Conservation (phyloP, 2,113 vertebrate species). For the Etheostoma spectabile region DNA sequence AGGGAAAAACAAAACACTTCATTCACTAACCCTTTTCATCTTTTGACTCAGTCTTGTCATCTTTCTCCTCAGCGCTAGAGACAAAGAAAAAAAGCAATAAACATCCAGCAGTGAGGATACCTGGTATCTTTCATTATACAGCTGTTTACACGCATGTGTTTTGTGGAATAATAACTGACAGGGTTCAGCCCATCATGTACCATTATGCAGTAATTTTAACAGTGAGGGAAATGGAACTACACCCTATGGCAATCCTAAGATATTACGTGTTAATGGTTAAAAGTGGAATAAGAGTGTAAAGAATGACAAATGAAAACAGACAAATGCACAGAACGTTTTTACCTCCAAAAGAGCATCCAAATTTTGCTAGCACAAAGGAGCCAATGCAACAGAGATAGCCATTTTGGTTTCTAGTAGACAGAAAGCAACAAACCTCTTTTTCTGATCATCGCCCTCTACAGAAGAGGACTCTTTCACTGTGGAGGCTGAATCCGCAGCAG, state of each 20-base stretch:
- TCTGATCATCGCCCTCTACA: constrained; percentile 99
- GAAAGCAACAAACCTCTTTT: constrained; percentile 99
- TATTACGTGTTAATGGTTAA: constrained; percentile 67
- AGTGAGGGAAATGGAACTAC: constrained; percentile 51
- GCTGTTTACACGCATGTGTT: constrained; percentile 38
- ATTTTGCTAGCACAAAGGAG: constrained; percentile 86
- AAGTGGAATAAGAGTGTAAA: constrained; percentile 59
- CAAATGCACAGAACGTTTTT: constrained; percentile 79
- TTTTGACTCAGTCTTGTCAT: constrained; percentile 84
- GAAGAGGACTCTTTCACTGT: constrained; percentile 96
- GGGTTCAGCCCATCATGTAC: constrained; percentile 56
- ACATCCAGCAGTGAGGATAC: constrained; percentile 28
- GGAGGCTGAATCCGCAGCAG: constrained; percentile 86
- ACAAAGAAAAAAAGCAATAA: constrained; percentile 80
- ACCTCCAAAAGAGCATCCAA: constrained; percentile 85
- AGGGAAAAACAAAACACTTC: rapidly evolving
- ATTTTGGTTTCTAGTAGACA: constrained; percentile 96
- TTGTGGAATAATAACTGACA: constrained; percentile 42
- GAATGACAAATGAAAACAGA: constrained; percentile 70
- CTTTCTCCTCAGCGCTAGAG: constrained; percentile 90
- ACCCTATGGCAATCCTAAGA: constrained; percentile 59
- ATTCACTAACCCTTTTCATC: constrained; percentile 91
- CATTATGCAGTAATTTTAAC: constrained; percentile 51
- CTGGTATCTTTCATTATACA: constrained; percentile 4
- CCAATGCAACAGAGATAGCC: constrained; percentile 95